phyloP scores from a whole-genome alignment of 2,113 vertebrate genomes.

The Periophthalmus modestus region DNA sequence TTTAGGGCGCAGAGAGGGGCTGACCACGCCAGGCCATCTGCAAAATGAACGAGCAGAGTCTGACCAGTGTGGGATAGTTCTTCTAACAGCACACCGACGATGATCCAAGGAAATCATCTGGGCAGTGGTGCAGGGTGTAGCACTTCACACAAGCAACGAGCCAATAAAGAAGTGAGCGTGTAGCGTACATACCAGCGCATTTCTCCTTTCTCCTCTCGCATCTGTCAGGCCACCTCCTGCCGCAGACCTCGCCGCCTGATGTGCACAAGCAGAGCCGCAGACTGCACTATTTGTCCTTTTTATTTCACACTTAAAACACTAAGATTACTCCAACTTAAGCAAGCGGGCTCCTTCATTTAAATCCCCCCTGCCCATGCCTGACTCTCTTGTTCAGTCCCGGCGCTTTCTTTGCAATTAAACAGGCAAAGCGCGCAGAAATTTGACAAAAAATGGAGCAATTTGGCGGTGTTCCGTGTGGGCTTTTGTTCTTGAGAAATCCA shows the following conservation, averaged over 20 bases:
- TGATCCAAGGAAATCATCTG: slow-evolving; percentile 29
- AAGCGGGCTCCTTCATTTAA: slow-evolving; percentile 19
- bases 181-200: slow-evolving; percentile 68
- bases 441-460: slow-evolving; percentile 39
- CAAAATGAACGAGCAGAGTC: slow-evolving; percentile 59
- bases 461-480: slow-evolving; percentile 7
- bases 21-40: slow-evolving; percentile 72
- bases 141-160: slow-evolving; percentile 22
- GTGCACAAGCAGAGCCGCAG: slow-evolving; percentile 63
- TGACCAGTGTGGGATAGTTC: slow-evolving; percentile 28
- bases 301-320: slow-evolving; percentile 14
- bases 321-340: slow-evolving; percentile 9
- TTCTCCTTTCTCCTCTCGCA: slow-evolving; percentile 65
- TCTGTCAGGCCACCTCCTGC: slow-evolving; percentile 73
- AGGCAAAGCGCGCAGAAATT: slow-evolving; percentile 40
- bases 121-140: slow-evolving; percentile 39
- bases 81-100: slow-evolving; percentile 12
- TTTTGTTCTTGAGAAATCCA: slow-evolving; percentile 23
- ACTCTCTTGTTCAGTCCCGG: slow-evolving; percentile 23
- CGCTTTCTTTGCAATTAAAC: slow-evolving; percentile 48
- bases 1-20: slow-evolving; percentile 50
- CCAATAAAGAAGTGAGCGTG: slow-evolving; percentile 36
- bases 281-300: slow-evolving; percentile 22
- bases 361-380: slow-evolving; percentile 30
- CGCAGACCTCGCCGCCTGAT: slow-evolving; percentile 73